Base-by-base conservation (phyloP, 2,113 vertebrate genomes). In the Dicentrarchus labrax region DNA sequence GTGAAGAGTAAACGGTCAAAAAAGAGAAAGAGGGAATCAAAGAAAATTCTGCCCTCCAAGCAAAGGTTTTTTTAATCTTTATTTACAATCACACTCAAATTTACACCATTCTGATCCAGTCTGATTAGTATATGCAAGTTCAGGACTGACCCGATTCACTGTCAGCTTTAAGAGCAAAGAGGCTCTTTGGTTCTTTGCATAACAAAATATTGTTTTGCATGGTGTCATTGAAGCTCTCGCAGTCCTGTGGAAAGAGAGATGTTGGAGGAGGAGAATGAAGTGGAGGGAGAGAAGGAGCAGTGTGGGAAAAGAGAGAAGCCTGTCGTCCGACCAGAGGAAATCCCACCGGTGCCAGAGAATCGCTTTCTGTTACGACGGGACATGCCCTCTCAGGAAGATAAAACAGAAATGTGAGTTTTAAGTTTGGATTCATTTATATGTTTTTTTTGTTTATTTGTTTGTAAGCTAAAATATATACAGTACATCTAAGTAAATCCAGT, bases 321-420 rank as follows among this genome's bases (percentile, higher is more conserved):
- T 0, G 96, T 98, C 8, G 98, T 99, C 70, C 96, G 98, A 57
- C 97, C 97, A 7, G 98, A 99, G 93, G 98, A 99, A 91, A 99
- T 99, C 80, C 98, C 98, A 64, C 98, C 98, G 1, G 97, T 99
- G 84, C 98, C 98, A 13, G 98, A 99, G 93, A 99, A 99, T 56
- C 96, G 98, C 24, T 99, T 99, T 91, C 93, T 99, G 84, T 95
- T 99, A 9, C 95, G 98, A 83, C 96, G 97, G 89, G 98, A 98
- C 84, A 92, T 96, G 87, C 97, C 97, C 12, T 90, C 90, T 22
- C 93, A 95, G 91, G 92, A 87, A n/a, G 88, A 92, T 60, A 96
- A 96, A 39, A 92, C 96, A 22, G 96, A 98, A 86, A 94, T 88
- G 98, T 99, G 24, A 89, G 95, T 93, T 69, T 59, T 24, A 39